Percentiles rank a stretch among this genome's conserved stretches.
Conservation (phyloP, 2,888 invertebrate genomes). For the Mamestra brassicae region DNA sequence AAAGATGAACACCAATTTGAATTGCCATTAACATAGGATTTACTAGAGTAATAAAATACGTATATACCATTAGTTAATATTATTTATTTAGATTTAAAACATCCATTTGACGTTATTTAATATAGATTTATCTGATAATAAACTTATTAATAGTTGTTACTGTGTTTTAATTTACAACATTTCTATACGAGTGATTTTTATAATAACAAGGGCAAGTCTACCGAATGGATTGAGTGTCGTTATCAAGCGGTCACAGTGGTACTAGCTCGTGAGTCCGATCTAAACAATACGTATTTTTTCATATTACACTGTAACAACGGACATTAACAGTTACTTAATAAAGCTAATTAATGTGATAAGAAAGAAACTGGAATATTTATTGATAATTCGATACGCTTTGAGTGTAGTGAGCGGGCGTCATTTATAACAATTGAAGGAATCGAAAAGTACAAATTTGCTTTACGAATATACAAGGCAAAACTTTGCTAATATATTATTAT, state of each 20-base stretch:
- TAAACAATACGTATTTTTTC: neutral
- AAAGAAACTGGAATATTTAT: constrained; percentile 41
- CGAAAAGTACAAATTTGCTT: neutral
- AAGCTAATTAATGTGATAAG: constrained; percentile 18
- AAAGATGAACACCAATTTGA: neutral
- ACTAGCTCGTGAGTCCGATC: too few relatives aligned
- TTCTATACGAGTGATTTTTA: neutral
- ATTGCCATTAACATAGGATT: constrained; percentile 11
- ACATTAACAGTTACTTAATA: constrained; percentile 14
- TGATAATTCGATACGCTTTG: neutral
- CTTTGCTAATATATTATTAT: neutral
- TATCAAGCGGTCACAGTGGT: too few relatives aligned
- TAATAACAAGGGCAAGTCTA: neutral
- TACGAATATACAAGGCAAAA: neutral
- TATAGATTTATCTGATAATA: constrained; percentile 32
- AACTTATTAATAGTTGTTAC: constrained; percentile 29
- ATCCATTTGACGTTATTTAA: constrained; percentile 32
- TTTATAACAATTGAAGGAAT: neutral
- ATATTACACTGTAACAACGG: neutral
- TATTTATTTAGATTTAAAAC: constrained; percentile 50
- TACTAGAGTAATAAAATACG: constrained; percentile 34
- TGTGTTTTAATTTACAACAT: constrained; percentile 36
- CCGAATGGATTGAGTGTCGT: neutral
- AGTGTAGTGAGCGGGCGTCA: constrained; percentile 5
- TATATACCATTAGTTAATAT: constrained; percentile 29